These are phyloP conservation scores for Ascaphus truei DNA, from an alignment of 2,113 vertebrate genomes.

Conservation along the genomic window DNA sequence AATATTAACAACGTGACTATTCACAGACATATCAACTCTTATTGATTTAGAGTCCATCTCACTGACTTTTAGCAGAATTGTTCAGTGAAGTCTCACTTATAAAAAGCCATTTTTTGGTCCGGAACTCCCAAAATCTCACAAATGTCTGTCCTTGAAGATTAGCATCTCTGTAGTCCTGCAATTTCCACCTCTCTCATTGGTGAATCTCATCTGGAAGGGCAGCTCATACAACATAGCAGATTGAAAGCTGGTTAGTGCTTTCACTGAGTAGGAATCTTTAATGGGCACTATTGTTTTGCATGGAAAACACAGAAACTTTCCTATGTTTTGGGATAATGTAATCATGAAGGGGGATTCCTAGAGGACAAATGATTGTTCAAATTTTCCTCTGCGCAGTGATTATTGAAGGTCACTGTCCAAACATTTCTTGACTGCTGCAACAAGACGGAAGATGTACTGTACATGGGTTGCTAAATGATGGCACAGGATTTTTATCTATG, in stretches of 20 bases:
- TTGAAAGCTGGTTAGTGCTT: background rate
- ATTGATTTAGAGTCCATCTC: too few species aligned
- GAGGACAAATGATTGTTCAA: constrained; percentile 9
- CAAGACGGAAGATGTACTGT: background rate
- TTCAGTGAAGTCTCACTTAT: too few species aligned
- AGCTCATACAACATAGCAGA: constrained; percentile 23
- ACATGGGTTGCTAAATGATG: background rate
- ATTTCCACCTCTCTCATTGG: constrained; percentile 7
- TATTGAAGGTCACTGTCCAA: constrained; percentile 8
- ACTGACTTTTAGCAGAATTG: too few species aligned
- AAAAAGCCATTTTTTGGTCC: too few species aligned
- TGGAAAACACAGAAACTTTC: background rate
- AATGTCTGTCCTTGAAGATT: background rate
- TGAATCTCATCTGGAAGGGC: background rate
- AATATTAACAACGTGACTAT: too few species aligned
- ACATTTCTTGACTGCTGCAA: background rate
- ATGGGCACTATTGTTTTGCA: constrained; percentile 9
- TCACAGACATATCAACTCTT: too few species aligned
- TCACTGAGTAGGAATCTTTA: background rate
- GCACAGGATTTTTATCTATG: background rate
- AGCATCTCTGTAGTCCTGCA: background rate
- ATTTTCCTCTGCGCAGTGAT: constrained; percentile 29
- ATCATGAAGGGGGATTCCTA: constrained; percentile 17
- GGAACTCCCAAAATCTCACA: background rate
- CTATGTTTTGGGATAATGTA: constrained; percentile 21